Evolutionary conservation across 2,888 invertebrate species (phyloP).

Genomic region (Cosmia pyralina): DNA sequence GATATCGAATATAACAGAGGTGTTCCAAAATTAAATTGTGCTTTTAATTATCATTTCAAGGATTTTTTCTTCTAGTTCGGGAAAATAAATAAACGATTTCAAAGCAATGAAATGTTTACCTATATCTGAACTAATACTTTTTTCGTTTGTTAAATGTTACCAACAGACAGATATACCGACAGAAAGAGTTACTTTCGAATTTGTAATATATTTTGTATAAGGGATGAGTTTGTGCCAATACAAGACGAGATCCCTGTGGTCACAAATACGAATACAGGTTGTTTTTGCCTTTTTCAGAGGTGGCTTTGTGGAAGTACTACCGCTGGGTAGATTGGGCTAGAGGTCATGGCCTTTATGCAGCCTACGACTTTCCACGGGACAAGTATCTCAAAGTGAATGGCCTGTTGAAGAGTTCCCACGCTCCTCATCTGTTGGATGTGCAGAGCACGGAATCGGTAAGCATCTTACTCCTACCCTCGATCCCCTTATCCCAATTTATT

Average conservation of each 20-base stretch:
- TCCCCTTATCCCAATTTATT: not conserved
- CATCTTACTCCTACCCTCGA: not conserved
- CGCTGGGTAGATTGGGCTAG: slow-evolving; percentile 87
- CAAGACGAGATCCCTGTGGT: not conserved
- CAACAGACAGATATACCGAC: not conserved
- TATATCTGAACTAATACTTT: too few species aligned
- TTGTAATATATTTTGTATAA: not conserved
- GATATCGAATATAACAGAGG: not conserved
- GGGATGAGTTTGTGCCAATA: not conserved
- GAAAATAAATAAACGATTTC: not conserved
- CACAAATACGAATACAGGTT: not conserved
- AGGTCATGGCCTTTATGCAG: slow-evolving; percentile 81
- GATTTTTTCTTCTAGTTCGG: not conserved
- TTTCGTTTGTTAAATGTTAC: not conserved
- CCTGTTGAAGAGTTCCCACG: slow-evolving; percentile 82
- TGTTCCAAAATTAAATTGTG: not conserved
- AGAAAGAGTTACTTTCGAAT: not conserved
- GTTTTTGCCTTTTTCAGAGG: slow-evolving; percentile 69
- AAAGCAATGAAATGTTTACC: not conserved
- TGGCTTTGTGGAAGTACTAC: slow-evolving; percentile 82
- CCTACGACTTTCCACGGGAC: slow-evolving; percentile 82
- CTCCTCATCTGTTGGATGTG: slow-evolving; percentile 83
- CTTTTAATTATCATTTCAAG: not conserved
- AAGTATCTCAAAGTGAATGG: slow-evolving; percentile 82
- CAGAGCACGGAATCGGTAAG: slow-evolving; percentile 84